A percentile compares a stretch with the other conserved stretches of the same genome.
These are phyloP conservation scores for Electrona antarctica DNA, from an alignment of 2,113 vertebrate species.

Conservation along the genomic window DNA sequence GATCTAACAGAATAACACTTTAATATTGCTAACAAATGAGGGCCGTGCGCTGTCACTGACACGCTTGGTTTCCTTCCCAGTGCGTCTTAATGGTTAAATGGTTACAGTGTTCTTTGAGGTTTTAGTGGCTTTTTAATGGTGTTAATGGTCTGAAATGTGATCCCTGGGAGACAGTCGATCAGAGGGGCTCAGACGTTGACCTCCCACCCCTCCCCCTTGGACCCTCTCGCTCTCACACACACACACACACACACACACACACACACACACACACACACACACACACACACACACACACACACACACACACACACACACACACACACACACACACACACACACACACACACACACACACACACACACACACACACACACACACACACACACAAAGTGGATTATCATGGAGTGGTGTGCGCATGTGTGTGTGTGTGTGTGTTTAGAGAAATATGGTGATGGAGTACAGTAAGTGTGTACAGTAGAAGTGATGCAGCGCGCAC, in stretches of 20 bases:
- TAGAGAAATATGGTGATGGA: no score
- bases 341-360: neutral
- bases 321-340: neutral
- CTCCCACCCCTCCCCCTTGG: slow-evolving; percentile 50
- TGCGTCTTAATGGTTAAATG: slow-evolving; percentile 75
- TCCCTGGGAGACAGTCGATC: slow-evolving; percentile 72
- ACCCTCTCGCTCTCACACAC: neutral
- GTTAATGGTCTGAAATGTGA: slow-evolving; percentile 80
- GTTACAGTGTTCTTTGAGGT: slow-evolving; percentile 73
- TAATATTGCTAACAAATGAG: slow-evolving; percentile 23
- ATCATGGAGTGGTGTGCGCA: no score
- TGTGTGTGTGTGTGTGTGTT: no score
- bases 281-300: neutral
- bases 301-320: neutral
- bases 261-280: slow-evolving; percentile 8
- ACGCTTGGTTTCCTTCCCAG: slow-evolving; percentile 43
- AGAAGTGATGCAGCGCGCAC: no score
- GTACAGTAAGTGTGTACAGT: no score
- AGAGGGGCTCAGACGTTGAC: slow-evolving; percentile 68
- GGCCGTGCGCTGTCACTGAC: slow-evolving; percentile 18
- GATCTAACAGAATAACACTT: no score
- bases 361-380: neutral
- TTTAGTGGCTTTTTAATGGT: slow-evolving; percentile 81
- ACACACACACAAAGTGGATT: neutral
- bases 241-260: slow-evolving; percentile 40